A percentile compares a stretch with the other conserved stretches of the same genome.
These are phyloP conservation scores for Caenorhabditis latens DNA, from an alignment of 1,140 invertebrate species.

Conservation along the genomic window DNA sequence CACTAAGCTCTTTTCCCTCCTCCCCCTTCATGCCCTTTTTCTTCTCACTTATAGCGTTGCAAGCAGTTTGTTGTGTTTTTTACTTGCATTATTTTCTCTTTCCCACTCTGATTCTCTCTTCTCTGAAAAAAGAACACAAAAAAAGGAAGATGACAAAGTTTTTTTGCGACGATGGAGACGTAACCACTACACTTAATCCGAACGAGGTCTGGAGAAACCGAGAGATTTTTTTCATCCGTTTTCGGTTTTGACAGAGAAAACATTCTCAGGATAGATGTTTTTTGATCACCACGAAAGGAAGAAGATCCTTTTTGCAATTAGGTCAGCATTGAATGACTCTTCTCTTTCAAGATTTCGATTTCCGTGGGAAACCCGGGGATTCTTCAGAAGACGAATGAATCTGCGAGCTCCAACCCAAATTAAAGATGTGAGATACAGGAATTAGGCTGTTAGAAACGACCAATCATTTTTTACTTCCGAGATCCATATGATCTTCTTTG, in stretches of 20 bases:
- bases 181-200: neutral
- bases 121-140: neutral
- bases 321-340: constrained; percentile 7
- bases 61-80: constrained; percentile 39
- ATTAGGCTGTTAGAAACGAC: too few relatives aligned
- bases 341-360: neutral
- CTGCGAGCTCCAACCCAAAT: too few relatives aligned
- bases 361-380: neutral
- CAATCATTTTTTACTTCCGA: too few relatives aligned
- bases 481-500: too few relatives aligned
- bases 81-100: neutral
- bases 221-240: neutral
- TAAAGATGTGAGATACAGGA: too few relatives aligned
- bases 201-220: constrained; percentile 7
- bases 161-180: neutral
- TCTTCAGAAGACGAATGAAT: neutral
- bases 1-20: neutral
- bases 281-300: neutral
- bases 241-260: neutral
- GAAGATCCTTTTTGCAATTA: constrained; percentile 5
- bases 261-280: neutral
- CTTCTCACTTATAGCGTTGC: constrained; percentile 26
- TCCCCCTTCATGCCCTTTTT: constrained; percentile 8
- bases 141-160: constrained; percentile 16
- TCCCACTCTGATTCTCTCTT: neutral